phyloP scores from a whole-genome alignment of 2,113 vertebrate genomes.

The Thermophis baileyi region DNA sequence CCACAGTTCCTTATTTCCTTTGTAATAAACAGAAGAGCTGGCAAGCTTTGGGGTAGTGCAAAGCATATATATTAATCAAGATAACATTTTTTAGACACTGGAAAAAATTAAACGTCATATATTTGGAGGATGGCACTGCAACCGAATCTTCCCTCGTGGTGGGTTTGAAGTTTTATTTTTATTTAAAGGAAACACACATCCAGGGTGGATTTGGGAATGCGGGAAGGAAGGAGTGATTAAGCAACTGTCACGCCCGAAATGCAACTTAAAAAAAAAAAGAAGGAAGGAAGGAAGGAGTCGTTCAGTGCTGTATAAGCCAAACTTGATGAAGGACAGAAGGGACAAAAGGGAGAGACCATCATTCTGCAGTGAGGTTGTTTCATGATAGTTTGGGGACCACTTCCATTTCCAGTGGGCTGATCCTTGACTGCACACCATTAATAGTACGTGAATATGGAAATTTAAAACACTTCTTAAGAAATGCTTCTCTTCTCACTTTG shows the following conservation, averaged over 20 bases:
- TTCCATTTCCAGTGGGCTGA: conserved; percentile 48
- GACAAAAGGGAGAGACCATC: conserved; percentile 35
- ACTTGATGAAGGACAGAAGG: conserved; percentile 57
- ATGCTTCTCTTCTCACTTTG: conserved; percentile 45
- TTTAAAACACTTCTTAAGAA: conserved; percentile 55
- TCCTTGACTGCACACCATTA: conserved; percentile 50
- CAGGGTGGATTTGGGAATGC: conserved; percentile 45
- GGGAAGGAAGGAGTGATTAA: conserved; percentile 53
- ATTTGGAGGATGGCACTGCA: conserved; percentile 66
- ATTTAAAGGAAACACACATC: conserved; percentile 29
- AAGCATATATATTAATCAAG: conserved; percentile 62
- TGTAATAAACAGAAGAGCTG: conserved; percentile 55
- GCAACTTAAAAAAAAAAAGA: neutral
- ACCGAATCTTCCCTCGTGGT: conserved; percentile 52
- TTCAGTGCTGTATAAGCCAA: conserved; percentile 53
- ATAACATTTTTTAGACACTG: conserved; percentile 73
- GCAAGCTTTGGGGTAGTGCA: conserved; percentile 56
- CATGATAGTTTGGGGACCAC: conserved; percentile 52
- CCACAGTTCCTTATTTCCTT: conserved; percentile 61
- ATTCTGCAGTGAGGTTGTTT: conserved; percentile 41
- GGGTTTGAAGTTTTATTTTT: conserved; percentile 20
- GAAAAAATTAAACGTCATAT: conserved; percentile 66
- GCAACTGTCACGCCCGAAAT: conserved; percentile 54
- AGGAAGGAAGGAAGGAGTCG: conserved; percentile 26
- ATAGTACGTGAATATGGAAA: conserved; percentile 58